Evolutionary conservation across 2,888 invertebrate genomes (phyloP).

Genomic region (Auanema freiburgensis): DNA sequence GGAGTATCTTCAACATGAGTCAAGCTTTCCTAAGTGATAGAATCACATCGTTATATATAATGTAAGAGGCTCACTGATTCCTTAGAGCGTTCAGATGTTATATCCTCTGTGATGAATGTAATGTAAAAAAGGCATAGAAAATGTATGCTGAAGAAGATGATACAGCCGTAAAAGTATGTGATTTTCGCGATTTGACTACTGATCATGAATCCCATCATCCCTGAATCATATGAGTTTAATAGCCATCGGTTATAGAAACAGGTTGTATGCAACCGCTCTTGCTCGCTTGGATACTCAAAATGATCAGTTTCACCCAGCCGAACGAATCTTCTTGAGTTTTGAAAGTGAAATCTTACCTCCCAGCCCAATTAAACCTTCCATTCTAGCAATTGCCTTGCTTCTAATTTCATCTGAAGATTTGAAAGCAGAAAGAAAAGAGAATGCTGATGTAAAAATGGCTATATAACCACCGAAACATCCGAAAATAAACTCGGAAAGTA

Average conservation of each 20-base stretch:
- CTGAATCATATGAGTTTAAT: neutral
- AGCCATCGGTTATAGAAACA: neutral
- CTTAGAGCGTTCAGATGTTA: too few species aligned
- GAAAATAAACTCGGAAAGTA: slow-evolving; percentile 37
- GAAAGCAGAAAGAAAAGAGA: slow-evolving; percentile 26
- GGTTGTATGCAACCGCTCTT: neutral
- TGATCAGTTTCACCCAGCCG: neutral
- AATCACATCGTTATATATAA: too few species aligned
- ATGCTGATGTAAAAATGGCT: slow-evolving; percentile 34
- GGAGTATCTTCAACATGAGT: too few species aligned
- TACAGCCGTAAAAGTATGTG: too few species aligned
- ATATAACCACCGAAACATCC: slow-evolving; percentile 44
- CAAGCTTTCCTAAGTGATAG: too few species aligned
- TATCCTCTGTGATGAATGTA: too few species aligned
- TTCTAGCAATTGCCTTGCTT: slow-evolving; percentile 25
- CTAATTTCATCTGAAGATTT: slow-evolving; percentile 10
- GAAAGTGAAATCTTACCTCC: slow-evolving; percentile 35
- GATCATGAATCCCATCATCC: too few species aligned
- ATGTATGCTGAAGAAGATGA: too few species aligned
- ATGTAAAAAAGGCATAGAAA: too few species aligned
- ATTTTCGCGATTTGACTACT: too few species aligned
- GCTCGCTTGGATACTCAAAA: neutral
- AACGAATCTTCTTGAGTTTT: too few species aligned
- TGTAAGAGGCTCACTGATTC: too few species aligned
- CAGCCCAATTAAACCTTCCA: slow-evolving; percentile 32